These are phyloP conservation scores for Embiotoca jacksoni DNA, from an alignment of 2,113 vertebrate species.

Conservation along the genomic window DNA sequence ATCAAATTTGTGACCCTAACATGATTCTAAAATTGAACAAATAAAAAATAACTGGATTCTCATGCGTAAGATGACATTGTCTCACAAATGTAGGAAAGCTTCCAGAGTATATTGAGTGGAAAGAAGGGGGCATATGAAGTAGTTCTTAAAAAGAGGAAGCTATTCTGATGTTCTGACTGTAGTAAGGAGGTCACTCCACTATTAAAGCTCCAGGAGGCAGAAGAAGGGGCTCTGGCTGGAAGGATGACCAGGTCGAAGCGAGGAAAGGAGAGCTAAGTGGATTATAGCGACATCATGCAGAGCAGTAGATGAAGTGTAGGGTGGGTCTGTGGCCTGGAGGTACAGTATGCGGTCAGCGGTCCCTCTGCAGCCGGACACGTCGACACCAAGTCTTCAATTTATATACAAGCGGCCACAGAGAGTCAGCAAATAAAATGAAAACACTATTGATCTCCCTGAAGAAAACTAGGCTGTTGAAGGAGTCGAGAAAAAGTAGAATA, in stretches of 20 bases:
- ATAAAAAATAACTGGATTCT: not conserved
- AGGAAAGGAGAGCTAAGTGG: slow-evolving; percentile 34
- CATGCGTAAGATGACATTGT: not conserved
- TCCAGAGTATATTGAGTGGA: not conserved
- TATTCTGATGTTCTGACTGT: slow-evolving; percentile 6
- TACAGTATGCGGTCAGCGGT: slow-evolving; percentile 8
- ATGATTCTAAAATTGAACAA: not conserved
- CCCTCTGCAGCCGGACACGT: slow-evolving; percentile 2
- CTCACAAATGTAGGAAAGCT: not conserved
- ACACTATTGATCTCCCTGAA: slow-evolving; percentile 34
- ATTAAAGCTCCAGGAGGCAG: not conserved
- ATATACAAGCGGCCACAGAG: slow-evolving; percentile 14
- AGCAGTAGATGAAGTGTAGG: slow-evolving; percentile 1
- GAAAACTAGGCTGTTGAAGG: not conserved
- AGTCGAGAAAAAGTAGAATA: not conserved
- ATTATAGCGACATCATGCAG: slow-evolving; percentile 24
- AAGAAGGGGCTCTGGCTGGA: not conserved
- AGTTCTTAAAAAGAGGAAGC: not conserved
- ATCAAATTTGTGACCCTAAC: not conserved
- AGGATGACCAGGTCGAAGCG: slow-evolving; percentile 15
- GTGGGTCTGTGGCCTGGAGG: slow-evolving; percentile 22
- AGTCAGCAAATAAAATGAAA: slow-evolving; percentile 10
- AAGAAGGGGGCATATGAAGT: not conserved
- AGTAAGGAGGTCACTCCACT: slow-evolving; percentile 2
- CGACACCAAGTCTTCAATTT: slow-evolving; percentile 14